These are phyloP conservation scores for Drosophila atripex DNA, from an alignment of 2,888 invertebrate species.

Conservation along the genomic window DNA sequence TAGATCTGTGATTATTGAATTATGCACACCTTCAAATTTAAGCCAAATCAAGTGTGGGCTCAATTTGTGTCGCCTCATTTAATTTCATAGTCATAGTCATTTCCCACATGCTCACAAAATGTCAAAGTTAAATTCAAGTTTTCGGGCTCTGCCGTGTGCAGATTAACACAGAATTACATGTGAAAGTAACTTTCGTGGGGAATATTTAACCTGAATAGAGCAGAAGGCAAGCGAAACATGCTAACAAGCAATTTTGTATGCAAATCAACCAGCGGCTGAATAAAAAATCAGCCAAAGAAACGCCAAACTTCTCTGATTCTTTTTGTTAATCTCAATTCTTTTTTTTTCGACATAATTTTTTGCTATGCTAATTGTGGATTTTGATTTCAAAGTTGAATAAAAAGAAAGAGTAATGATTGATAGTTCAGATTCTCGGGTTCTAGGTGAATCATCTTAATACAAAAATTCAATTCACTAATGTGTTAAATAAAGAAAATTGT, in stretches of 20 bases:
- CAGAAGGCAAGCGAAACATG: slow-evolving; percentile 43
- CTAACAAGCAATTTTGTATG: slow-evolving; percentile 73
- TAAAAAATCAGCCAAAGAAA: slow-evolving; percentile 60
- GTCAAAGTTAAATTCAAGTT: slow-evolving; percentile 57
- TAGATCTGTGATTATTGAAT: slow-evolving; percentile 22
- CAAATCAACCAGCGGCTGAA: slow-evolving; percentile 64
- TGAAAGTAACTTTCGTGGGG: slow-evolving; percentile 53
- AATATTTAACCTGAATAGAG: slow-evolving; percentile 39
- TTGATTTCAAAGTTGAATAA: slow-evolving; percentile 48
- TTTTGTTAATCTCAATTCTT: slow-evolving; percentile 35
- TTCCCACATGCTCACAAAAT: slow-evolving; percentile 45
- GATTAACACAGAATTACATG: slow-evolving; percentile 33
- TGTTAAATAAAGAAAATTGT: slow-evolving; percentile 32
- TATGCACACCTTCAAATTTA: slow-evolving; percentile 56
- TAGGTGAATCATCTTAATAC: slow-evolving; percentile 53
- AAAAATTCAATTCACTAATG: slow-evolving; percentile 42
- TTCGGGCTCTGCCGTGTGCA: neutral
- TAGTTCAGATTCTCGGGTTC: slow-evolving; percentile 8
- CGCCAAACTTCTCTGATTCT: slow-evolving; percentile 22
- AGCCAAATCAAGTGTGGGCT: slow-evolving; percentile 45
- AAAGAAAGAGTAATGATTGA: slow-evolving; percentile 51
- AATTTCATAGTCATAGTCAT: slow-evolving; percentile 39
- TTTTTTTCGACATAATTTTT: slow-evolving; percentile 24
- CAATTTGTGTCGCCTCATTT: slow-evolving; percentile 34
- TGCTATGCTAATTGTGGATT: slow-evolving; percentile 8